phyloP scores from a whole-genome alignment of 1,140 invertebrate genomes.

The Hypothenemus hampei region DNA sequence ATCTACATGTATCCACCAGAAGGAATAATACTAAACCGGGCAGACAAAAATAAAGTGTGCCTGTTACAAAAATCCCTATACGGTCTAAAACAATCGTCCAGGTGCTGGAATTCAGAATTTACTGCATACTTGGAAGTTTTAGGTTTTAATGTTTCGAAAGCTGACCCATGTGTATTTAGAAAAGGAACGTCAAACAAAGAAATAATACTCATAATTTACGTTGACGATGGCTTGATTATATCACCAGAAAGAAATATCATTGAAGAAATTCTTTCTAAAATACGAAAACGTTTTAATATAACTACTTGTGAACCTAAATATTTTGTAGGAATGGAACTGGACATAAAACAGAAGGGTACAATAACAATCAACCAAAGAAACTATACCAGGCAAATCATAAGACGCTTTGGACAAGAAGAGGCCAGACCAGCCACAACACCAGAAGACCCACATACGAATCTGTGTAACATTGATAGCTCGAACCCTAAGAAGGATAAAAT shows the following conservation, averaged over 20 bases:
- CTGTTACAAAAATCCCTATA: slow-evolving; percentile 44
- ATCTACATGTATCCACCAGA: slow-evolving; percentile 43
- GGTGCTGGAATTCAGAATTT: slow-evolving; percentile 42
- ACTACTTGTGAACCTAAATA: not conserved
- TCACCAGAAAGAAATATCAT: not conserved
- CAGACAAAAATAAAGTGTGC: slow-evolving; percentile 12
- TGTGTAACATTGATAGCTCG: not conserved
- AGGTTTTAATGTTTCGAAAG: slow-evolving; percentile 27
- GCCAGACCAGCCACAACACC: slow-evolving; percentile 1
- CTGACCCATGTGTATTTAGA: slow-evolving; percentile 36
- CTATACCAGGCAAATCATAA: slow-evolving; percentile 6
- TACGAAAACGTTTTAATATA: slow-evolving; percentile 1
- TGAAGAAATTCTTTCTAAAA: not conserved
- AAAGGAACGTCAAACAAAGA: not conserved
- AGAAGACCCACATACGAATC: not conserved
- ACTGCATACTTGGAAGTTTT: slow-evolving; percentile 28
- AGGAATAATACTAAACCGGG: slow-evolving; percentile 18
- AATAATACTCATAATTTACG: not conserved
- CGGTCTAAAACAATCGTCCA: slow-evolving; percentile 47
- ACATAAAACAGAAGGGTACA: not conserved
- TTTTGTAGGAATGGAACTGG: not conserved
- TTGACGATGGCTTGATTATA: slow-evolving; percentile 12
- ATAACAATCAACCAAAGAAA: slow-evolving; percentile 4
- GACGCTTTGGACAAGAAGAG: slow-evolving; percentile 13
- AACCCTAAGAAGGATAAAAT: not conserved